Percentiles rank a stretch among this genome's conserved stretches.
These are phyloP conservation scores for Nycticorax nycticorax DNA, from an alignment of 2,113 vertebrate genomes.

Conservation along the genomic window DNA sequence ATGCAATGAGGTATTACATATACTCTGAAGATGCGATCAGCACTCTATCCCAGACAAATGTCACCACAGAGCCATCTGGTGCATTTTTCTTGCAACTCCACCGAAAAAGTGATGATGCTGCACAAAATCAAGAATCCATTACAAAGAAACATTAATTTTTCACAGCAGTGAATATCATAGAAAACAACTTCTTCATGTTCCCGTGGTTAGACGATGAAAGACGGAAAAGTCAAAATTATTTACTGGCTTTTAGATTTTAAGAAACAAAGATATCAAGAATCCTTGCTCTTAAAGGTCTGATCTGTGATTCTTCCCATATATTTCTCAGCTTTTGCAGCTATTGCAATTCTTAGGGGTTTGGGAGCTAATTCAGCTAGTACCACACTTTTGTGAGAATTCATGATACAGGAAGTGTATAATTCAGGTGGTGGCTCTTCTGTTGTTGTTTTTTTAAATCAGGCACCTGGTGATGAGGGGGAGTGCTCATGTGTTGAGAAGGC, in stretches of 20 bases:
- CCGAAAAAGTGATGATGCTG: not conserved
- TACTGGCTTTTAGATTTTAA: not conserved
- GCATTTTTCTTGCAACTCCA: conserved; percentile 67
- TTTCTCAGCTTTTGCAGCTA: not conserved
- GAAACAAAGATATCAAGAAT: not conserved
- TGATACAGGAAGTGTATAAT: not conserved
- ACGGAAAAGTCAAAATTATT: not conserved
- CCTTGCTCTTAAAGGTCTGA: not conserved
- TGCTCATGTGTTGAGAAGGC: fast-evolving
- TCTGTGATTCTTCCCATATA: not conserved
- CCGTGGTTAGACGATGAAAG: not conserved
- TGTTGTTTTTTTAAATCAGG: not conserved
- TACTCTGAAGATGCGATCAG: not conserved
- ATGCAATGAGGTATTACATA: not conserved
- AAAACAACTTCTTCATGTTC: not conserved
- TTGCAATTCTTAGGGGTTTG: not conserved
- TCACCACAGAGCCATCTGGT: conserved; percentile 72
- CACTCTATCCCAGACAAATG: not conserved
- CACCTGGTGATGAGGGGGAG: not conserved
- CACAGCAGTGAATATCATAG: not conserved
- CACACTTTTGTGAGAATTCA: not conserved
- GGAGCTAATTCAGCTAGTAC: not conserved
- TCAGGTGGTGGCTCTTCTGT: not conserved
- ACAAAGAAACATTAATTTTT: not conserved
- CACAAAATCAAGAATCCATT: not conserved